A percentile compares a stretch with the other conserved stretches of the same genome.
Evolutionary conservation across 1,140 invertebrate species (phyloP).

Genomic region (Brachionus koreanus): DNA sequence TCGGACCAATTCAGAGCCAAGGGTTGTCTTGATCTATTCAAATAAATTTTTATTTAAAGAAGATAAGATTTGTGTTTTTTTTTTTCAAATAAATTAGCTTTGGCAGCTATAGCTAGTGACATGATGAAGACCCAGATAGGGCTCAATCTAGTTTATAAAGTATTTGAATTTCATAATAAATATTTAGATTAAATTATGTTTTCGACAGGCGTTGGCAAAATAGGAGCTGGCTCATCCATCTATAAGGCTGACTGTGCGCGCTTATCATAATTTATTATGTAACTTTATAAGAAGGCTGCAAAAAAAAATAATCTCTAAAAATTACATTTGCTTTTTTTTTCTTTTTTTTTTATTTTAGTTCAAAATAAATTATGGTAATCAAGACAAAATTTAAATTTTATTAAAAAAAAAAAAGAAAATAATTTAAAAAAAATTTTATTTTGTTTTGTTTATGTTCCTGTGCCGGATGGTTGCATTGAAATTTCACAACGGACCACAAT

Average conservation of each 20-base stretch:
- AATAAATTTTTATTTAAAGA: neutral
- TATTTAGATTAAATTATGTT: neutral
- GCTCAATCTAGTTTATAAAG: neutral
- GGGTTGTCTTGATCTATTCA: neutral
- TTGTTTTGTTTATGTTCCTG: neutral
- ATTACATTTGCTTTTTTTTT: neutral
- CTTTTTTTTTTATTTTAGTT: neutral
- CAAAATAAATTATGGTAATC: slow-evolving; percentile 37
- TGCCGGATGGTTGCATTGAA: neutral
- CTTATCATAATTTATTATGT: slow-evolving; percentile 30
- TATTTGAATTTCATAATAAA: neutral
- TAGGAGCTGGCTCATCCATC: neutral
- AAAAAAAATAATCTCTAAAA: neutral
- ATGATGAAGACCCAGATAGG: neutral
- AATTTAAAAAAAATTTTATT: neutral
- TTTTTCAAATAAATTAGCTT: neutral
- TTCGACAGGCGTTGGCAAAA: neutral
- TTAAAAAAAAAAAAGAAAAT: neutral
- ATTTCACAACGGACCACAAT: neutral
- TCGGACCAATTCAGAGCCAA: neutral
- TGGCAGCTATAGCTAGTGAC: neutral
- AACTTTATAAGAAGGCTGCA: neutral
- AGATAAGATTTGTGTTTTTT: neutral
- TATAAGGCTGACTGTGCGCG: neutral
- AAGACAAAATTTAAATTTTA: neutral